Conservation (phyloP, 2,113 vertebrate genomes). For the Muntiacus muntjak region DNA sequence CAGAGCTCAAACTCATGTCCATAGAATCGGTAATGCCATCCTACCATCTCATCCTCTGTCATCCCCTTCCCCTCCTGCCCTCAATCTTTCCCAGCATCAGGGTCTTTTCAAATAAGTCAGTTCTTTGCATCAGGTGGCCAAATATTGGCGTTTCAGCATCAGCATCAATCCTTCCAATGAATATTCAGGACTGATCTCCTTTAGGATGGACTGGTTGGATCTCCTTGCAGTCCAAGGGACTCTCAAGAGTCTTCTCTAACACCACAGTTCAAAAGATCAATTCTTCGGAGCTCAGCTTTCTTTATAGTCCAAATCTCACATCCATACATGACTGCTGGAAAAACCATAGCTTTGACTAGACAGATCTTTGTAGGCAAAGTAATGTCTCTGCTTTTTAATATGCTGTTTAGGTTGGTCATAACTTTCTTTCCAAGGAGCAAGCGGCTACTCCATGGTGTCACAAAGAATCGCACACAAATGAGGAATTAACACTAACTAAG, state of each 20-base stretch:
- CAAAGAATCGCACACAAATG: background rate
- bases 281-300: background rate
- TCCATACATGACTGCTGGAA: background rate
- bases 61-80: background rate
- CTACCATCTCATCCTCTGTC: background rate
- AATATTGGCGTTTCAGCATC: background rate
- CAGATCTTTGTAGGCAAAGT: background rate
- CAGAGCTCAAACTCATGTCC: background rate
- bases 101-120: background rate
- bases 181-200: background rate
- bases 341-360: background rate
- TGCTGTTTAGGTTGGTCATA: background rate
- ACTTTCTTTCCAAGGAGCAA: background rate
- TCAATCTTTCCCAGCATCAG: background rate
- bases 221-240: background rate
- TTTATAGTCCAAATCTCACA: background rate
- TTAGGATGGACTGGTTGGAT: background rate
- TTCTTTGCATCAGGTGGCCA: background rate
- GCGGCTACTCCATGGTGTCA: accelerated
- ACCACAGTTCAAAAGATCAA: background rate
- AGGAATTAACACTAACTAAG: background rate
- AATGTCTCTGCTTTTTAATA: background rate
- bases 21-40: background rate
- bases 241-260: background rate
- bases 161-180: background rate